Conservation (phyloP, 1,140 invertebrate genomes). For the Drosophila tani region DNA sequence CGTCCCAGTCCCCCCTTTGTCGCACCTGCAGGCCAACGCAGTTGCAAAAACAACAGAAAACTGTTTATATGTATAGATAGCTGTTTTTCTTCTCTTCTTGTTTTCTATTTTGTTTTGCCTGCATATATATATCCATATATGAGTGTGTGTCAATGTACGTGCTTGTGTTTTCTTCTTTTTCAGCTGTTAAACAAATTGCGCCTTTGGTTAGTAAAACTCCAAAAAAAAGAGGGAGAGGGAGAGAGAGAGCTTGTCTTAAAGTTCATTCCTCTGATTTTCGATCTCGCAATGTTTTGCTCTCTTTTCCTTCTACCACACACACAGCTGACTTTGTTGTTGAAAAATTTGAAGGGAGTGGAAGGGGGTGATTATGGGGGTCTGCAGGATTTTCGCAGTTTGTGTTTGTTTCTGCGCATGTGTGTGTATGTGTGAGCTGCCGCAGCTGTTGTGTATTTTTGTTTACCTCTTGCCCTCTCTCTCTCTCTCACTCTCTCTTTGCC, state of each 20-base stretch:
- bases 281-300: constrained; percentile 13
- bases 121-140: background rate
- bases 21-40: constrained; percentile 24
- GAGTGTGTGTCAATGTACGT: constrained; percentile 5
- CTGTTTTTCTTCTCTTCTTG: constrained; percentile 23
- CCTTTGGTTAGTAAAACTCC: constrained; percentile 62
- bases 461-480: constrained; percentile 33
- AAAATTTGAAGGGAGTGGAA: constrained; percentile 7
- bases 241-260: constrained; percentile 39
- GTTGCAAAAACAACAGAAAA: constrained; percentile 35
- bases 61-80: constrained; percentile 32
- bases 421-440: constrained; percentile 39
- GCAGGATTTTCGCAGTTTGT: constrained; percentile 57
- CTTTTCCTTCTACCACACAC: constrained; percentile 36
- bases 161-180: constrained; percentile 21
- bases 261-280: constrained; percentile 44
- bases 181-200: constrained; percentile 59
- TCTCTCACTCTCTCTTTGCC: constrained; percentile 14
- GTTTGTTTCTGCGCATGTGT: constrained; percentile 62
- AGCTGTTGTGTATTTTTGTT: constrained; percentile 72
- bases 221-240: constrained; percentile 8
- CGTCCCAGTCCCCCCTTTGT: background rate
- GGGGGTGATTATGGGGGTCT: background rate
- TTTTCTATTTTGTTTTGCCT: constrained; percentile 38
- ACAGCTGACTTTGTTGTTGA: constrained; percentile 66